Evolutionary conservation across 2,113 vertebrate genomes (phyloP).

Genomic region (Chelonoidis abingdonii): DNA sequence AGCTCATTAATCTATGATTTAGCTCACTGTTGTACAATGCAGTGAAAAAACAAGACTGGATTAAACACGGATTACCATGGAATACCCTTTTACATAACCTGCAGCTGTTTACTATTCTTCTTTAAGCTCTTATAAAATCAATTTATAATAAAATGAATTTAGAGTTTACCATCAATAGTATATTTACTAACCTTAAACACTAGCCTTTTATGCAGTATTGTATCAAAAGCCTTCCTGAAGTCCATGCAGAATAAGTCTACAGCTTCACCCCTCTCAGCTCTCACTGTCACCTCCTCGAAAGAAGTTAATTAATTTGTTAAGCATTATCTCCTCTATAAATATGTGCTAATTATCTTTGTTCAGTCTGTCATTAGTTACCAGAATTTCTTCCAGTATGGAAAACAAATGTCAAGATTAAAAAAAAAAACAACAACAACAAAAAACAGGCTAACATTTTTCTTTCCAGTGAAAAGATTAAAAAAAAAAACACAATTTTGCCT

Average conservation of each 20-base stretch:
- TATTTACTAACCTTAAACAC: slow-evolving; percentile 79
- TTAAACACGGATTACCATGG: slow-evolving; percentile 64
- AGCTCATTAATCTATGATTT: neutral
- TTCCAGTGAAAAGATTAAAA: slow-evolving; percentile 45
- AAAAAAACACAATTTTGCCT: slow-evolving; percentile 37
- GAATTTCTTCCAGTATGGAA: slow-evolving; percentile 67
- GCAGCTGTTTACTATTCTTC: slow-evolving; percentile 31
- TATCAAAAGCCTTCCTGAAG: slow-evolving; percentile 78
- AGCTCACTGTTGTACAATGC: slow-evolving; percentile 33
- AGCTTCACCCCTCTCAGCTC: slow-evolving; percentile 78
- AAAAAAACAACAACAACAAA: too few species aligned
- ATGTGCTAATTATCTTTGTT: slow-evolving; percentile 66
- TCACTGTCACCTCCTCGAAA: slow-evolving; percentile 78
- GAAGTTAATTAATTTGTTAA: slow-evolving; percentile 79
- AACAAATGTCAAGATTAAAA: slow-evolving; percentile 57
- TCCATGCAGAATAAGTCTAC: slow-evolving; percentile 79
- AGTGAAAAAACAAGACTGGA: slow-evolving; percentile 57
- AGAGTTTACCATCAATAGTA: slow-evolving; percentile 73
- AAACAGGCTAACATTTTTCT: slow-evolving; percentile 14
- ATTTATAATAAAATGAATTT: slow-evolving; percentile 32
- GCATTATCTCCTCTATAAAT: slow-evolving; percentile 73
- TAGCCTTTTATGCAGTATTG: slow-evolving; percentile 78
- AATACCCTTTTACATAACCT: slow-evolving; percentile 69
- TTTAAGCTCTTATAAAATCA: neutral
- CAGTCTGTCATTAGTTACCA: slow-evolving; percentile 69